Evolutionary conservation across 2,113 vertebrate genomes (phyloP), one percentile per base, ranked within the genome.

Genomic region (Lophochroa leadbeateri): DNA sequence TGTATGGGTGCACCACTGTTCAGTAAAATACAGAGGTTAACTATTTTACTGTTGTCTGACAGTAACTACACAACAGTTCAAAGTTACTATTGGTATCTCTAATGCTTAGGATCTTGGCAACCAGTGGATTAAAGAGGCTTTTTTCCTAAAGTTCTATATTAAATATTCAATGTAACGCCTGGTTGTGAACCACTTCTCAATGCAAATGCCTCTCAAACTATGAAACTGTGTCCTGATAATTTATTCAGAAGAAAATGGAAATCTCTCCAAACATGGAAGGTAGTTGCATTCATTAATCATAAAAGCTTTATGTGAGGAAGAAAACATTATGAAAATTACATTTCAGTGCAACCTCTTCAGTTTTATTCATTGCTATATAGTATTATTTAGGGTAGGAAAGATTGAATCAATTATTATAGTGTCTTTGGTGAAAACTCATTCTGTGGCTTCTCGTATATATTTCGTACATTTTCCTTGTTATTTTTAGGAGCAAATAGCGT

Each of bases 251-350:
- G 90, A 94, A 96, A 96, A 93, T 52, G 75, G 44, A 96, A 86
- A 64, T 77, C 49, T 92, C 77, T 77, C 50, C 53, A 95, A 92
- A 94, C 74, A 82, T 82, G 58, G 72, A 82, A 76, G 76, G 35
- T 55, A 75, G 79, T 77, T 90, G 63, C 43, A 79, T 53, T 88
- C 70, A 90, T 95, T 95, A 92, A 86, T 95, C 85, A 92, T 86
- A 88, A 83, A 89, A 87, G 69, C 63, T 74, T 94, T 95, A 81
- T 75, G 52, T 37, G 92, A 96, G 86, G 58, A 83, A 63, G 49
- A 93, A 97, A 95, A 94, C 47, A 93, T 95, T 92, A 93, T 47
- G 89, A 46, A 94, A 95, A 93, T 86, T 61, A 86, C 60, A 80
- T 92, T 94, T 88, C 82, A 88, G 12, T 92, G 69, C 29, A 80